Percentiles rank a stretch among this genome's conserved stretches.
phyloP scores from a whole-genome alignment of 2,888 invertebrate genomes.

The Andrena fulva region DNA sequence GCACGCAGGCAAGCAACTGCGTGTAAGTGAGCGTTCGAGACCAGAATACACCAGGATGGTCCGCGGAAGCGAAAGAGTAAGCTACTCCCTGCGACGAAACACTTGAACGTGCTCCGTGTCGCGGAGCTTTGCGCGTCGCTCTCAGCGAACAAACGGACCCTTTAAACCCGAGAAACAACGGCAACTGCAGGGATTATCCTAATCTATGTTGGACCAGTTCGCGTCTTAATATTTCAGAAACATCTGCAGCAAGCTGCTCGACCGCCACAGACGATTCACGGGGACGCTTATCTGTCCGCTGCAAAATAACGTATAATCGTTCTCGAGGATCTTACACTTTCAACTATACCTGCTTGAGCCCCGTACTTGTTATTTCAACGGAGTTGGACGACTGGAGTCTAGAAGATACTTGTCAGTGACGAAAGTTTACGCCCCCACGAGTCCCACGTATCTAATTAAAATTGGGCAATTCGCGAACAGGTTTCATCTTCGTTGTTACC shows the following conservation, averaged over 20 bases:
- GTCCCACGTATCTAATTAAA: too few species aligned
- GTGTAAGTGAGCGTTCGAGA: background rate
- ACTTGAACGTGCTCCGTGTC: conserved; percentile 12
- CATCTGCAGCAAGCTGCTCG: conserved; percentile 70
- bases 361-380: background rate
- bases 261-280: conserved; percentile 18
- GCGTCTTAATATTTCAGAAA: conserved; percentile 76
- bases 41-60: background rate
- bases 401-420: background rate
- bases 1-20: background rate
- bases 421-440: background rate
- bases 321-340: too few species aligned
- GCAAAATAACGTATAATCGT: too few species aligned
- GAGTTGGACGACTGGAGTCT: background rate
- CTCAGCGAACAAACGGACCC: conserved; percentile 21
- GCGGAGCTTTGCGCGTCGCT: conserved; percentile 36
- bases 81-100: background rate
- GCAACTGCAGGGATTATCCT: conserved; percentile 32
- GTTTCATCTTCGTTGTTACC: too few species aligned
- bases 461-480: too few species aligned
- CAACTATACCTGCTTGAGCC: background rate
- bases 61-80: background rate
- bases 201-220: conserved; percentile 74
- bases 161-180: conserved; percentile 47
- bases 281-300: too few species aligned